phyloP scores from a whole-genome alignment of 2,113 vertebrate species.

The Pipa parva region DNA sequence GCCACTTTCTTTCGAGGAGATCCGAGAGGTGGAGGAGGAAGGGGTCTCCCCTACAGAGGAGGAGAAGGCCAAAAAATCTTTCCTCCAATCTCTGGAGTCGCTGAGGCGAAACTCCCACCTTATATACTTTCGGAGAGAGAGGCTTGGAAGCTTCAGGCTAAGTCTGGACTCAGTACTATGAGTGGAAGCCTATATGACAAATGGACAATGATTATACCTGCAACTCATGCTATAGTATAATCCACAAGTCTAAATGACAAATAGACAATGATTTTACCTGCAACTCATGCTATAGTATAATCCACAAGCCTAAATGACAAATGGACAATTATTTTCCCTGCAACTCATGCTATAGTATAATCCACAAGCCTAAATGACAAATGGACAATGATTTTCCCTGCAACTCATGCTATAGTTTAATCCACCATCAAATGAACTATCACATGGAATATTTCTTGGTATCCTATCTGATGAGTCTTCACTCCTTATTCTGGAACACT shows the following conservation, averaged over 20 bases:
- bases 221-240: too few relatives aligned
- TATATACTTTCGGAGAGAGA: slow-evolving; percentile 65
- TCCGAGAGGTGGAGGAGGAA: slow-evolving; percentile 93
- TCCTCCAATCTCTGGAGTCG: slow-evolving; percentile 90
- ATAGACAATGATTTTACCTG: background rate
- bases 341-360: too few relatives aligned
- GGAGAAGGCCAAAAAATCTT: slow-evolving; percentile 88
- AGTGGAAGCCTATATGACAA: background rate
- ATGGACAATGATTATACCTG: background rate
- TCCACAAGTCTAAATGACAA: background rate
- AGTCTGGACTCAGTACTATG: slow-evolving; percentile 74
- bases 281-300: too few relatives aligned
- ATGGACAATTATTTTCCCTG: too few relatives aligned
- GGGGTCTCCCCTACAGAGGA: slow-evolving; percentile 88
- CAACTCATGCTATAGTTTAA: too few relatives aligned
- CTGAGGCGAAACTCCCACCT: slow-evolving; percentile 87
- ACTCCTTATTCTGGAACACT: too few relatives aligned
- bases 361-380: background rate
- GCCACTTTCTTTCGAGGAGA: slow-evolving; percentile 95
- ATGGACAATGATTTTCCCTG: too few relatives aligned
- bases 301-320: background rate
- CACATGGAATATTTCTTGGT: too few relatives aligned
- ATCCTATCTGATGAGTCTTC: too few relatives aligned
- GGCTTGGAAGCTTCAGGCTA: slow-evolving; percentile 64
- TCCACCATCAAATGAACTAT: too few relatives aligned